Evolutionary conservation across 2,888 invertebrate species (phyloP).

Genomic region (Stictocephala bisonia): DNA sequence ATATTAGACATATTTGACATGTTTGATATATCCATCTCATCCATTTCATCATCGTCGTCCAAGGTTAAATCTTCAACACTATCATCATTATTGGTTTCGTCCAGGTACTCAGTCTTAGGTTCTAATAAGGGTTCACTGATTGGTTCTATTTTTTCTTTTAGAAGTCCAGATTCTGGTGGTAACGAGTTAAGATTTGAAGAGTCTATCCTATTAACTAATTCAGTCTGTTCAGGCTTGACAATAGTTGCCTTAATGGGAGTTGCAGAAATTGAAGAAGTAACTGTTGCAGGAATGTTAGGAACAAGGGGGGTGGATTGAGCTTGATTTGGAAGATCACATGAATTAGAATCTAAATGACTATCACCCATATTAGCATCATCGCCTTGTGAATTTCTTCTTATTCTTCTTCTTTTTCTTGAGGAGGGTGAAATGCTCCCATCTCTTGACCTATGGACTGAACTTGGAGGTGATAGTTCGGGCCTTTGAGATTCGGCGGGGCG

Average conservation of each 20-base stretch:
- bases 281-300: constrained; percentile 62
- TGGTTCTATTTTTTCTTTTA: constrained; percentile 57
- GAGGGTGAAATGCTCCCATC: constrained; percentile 57
- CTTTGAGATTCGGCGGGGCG: constrained; percentile 61
- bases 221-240: constrained; percentile 49
- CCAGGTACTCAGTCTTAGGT: constrained; percentile 80
- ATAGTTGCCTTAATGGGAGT: constrained; percentile 60
- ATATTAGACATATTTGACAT: constrained; percentile 79
- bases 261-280: constrained; percentile 60
- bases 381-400: constrained; percentile 57
- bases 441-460: constrained; percentile 54
- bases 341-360: constrained; percentile 57
- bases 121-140: constrained; percentile 66
- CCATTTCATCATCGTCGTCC: constrained; percentile 74
- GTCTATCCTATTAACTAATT: constrained; percentile 45
- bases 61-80: constrained; percentile 87
- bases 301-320: constrained; percentile 54
- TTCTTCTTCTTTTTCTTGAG: constrained; percentile 55
- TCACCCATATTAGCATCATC: constrained; percentile 57
- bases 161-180: constrained; percentile 49
- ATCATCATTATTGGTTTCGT: constrained; percentile 75
- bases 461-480: constrained; percentile 53
- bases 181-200: constrained; percentile 33
- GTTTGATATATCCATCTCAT: constrained; percentile 68
- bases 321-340: constrained; percentile 58